These are phyloP conservation scores for Sabellastarte sp. DNA, from an alignment of 2,888 invertebrate species.

Conservation along the genomic window DNA sequence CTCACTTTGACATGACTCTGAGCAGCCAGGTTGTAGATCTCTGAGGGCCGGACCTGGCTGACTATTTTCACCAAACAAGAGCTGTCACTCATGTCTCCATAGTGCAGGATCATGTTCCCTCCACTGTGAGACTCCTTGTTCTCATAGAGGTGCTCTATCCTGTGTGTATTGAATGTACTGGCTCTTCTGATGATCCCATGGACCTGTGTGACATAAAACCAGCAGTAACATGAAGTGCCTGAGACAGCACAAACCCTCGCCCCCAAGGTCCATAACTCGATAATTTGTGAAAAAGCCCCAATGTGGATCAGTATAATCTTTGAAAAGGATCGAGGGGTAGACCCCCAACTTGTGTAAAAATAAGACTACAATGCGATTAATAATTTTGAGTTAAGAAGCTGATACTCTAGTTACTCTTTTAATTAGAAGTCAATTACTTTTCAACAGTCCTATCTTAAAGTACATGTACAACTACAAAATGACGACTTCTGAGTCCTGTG, in stretches of 20 bases:
- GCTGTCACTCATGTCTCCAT: conserved; percentile 98
- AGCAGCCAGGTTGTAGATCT: conserved; percentile 97
- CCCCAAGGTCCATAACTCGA: neutral
- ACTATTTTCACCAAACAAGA: conserved; percentile 89
- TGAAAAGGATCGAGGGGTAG: too few species aligned
- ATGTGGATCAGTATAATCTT: too few species aligned
- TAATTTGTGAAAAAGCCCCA: neutral
- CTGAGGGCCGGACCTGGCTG: conserved; percentile 75
- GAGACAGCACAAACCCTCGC: neutral
- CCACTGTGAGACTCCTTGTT: conserved; percentile 82
- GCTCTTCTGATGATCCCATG: conserved; percentile 94
- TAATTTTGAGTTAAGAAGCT: too few species aligned
- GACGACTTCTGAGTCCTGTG: too few species aligned
- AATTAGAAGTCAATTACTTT: too few species aligned
- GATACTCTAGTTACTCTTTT: too few species aligned
- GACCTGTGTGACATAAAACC: conserved; percentile 61
- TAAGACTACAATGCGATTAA: too few species aligned
- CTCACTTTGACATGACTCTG: conserved; percentile 76
- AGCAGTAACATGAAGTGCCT: neutral
- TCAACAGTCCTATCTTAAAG: too few species aligned
- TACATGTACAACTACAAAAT: too few species aligned
- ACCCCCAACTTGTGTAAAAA: neutral
- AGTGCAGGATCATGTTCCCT: conserved; percentile 83
- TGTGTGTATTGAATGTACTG: conserved; percentile 92
- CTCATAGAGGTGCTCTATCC: conserved; percentile 93